A percentile compares a stretch with the other conserved stretches of the same genome.
Evolutionary conservation across 1,140 invertebrate species (phyloP).

Genomic region (Caenorhabditis brenneri): DNA sequence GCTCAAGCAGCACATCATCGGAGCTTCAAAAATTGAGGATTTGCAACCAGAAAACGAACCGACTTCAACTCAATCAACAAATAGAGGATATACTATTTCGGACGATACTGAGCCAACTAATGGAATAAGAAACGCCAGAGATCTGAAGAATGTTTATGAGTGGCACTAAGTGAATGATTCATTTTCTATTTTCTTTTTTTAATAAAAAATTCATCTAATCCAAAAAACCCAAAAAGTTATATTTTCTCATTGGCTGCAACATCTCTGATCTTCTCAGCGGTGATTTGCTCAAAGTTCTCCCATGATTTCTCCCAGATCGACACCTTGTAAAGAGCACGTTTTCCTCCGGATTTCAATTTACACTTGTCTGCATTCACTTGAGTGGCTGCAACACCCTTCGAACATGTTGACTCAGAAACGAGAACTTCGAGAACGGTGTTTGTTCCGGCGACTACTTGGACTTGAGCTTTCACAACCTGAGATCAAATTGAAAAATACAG

Average conservation of each 20-base stretch:
- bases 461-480: conserved; percentile 46
- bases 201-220: no score
- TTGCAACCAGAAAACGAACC: no score
- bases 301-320: conserved; percentile 27
- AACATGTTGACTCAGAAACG: conserved; percentile 25
- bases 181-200: no score
- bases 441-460: conserved; percentile 48
- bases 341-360: neutral
- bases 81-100: no score
- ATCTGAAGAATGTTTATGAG: no score
- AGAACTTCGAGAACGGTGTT: conserved; percentile 43
- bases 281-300: conserved; percentile 27
- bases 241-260: neutral
- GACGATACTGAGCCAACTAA: no score
- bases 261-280: conserved; percentile 27
- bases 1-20: no score
- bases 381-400: neutral
- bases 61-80: no score
- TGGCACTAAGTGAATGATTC: no score
- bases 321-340: neutral
- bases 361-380: neutral
- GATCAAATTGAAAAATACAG: neutral
- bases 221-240: neutral
- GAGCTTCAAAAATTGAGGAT: no score
- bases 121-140: no score